Conservation (phyloP, 2,113 vertebrate species). For the Lophochroa leadbeateri region DNA sequence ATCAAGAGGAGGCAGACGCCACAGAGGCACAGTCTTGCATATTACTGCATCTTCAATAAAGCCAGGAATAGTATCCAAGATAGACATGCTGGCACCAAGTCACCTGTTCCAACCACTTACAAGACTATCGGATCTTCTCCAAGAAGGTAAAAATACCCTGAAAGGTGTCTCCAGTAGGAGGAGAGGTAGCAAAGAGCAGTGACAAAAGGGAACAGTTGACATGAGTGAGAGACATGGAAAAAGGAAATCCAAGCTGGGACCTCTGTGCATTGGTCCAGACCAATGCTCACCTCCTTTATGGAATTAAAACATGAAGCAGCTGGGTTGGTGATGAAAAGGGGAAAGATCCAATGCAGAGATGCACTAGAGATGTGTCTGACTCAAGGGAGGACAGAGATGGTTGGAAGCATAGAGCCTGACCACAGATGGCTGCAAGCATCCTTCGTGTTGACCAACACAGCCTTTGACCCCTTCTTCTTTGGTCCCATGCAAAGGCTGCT, state of each 20-base stretch:
- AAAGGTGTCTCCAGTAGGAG: background rate
- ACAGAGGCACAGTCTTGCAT: background rate
- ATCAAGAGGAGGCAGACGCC: conserved; percentile 3
- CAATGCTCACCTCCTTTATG: background rate
- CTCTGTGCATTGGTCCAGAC: fast-evolving
- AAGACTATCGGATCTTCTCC: background rate
- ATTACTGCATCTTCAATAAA: background rate
- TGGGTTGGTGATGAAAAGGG: conserved; percentile 6
- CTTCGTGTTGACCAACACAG: background rate
- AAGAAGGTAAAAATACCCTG: background rate
- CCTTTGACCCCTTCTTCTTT: background rate
- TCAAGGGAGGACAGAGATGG: background rate
- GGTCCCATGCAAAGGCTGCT: background rate
- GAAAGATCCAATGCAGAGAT: conserved; percentile 7
- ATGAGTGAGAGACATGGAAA: background rate
- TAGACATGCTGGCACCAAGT: conserved; percentile 18
- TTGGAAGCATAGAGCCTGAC: background rate
- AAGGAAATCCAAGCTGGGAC: background rate
- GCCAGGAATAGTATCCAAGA: conserved; percentile 28
- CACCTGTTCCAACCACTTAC: conserved; percentile 22
- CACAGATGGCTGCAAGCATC: fast-evolving
- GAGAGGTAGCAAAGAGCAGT: background rate
- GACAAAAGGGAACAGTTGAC: background rate
- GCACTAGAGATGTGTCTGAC: background rate
- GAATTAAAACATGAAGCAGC: conserved; percentile 45